phyloP scores from a whole-genome alignment of 2,888 invertebrate species.

The Gibbula magus region DNA sequence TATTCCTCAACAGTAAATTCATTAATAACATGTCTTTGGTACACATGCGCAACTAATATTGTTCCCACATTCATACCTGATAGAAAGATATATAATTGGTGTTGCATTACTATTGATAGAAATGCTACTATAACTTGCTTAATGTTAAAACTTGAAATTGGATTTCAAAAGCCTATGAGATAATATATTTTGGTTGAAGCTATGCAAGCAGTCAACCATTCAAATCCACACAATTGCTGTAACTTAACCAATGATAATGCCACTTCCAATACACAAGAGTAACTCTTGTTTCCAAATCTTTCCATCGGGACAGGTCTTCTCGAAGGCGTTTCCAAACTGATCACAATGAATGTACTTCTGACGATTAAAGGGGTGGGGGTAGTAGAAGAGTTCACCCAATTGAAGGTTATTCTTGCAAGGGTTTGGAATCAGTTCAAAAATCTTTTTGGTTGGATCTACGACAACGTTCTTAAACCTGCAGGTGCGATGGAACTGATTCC shows the following conservation, averaged over 20 bases:
- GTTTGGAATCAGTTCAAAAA: constrained; percentile 27
- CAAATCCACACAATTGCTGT: neutral
- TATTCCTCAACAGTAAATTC: no score
- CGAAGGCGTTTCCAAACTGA: constrained; percentile 58
- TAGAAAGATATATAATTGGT: no score
- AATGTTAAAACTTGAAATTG: no score
- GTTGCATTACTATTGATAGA: no score
- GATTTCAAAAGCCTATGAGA: no score
- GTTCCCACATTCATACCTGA: no score
- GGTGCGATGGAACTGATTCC: constrained; percentile 43
- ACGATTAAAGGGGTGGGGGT: constrained; percentile 46
- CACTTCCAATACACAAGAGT: constrained; percentile 49
- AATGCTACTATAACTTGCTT: no score
- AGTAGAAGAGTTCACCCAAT: constrained; percentile 45
- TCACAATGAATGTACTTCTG: constrained; percentile 64
- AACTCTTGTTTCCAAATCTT: constrained; percentile 54
- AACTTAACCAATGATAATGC: constrained; percentile 28
- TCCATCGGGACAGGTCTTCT: constrained; percentile 43
- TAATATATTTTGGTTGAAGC: no score
- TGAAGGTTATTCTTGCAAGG: constrained; percentile 36
- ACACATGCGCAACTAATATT: no score
- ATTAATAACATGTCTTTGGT: no score
- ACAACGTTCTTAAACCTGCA: constrained; percentile 48
- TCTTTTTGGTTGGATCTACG: constrained; percentile 29
- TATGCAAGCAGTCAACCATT: no score